phyloP scores from a whole-genome alignment of 2,888 invertebrate genomes.

The Nasonovia ribisnigri region DNA sequence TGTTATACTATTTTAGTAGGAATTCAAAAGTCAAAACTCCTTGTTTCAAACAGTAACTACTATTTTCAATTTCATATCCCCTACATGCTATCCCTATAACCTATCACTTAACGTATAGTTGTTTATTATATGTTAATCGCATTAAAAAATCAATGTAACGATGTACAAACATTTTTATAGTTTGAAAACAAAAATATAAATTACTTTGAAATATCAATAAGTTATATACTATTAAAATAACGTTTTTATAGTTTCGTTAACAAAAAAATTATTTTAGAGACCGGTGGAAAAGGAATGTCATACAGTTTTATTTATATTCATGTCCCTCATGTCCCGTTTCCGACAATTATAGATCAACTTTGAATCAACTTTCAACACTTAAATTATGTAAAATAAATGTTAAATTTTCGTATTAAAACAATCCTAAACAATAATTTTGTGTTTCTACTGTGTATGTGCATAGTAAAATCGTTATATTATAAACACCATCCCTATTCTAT shows the following conservation, averaged over 20 bases:
- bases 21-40: not conserved
- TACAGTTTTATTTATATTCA: not conserved
- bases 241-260: not conserved
- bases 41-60: not conserved
- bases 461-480: not conserved
- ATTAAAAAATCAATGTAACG: not conserved
- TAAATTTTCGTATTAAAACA: not conserved
- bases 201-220: not conserved
- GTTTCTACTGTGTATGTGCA: not conserved
- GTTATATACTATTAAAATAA: not conserved
- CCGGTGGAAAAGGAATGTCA: not conserved
- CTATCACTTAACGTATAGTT: not conserved
- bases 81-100: not conserved
- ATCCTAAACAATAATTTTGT: not conserved
- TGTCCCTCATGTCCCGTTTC: not conserved
- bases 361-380: too few species aligned
- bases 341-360: not conserved
- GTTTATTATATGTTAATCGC: not conserved
- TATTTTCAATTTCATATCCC: not conserved
- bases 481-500: slow-evolving; percentile 47
- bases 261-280: not conserved
- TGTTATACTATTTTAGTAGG: not conserved
- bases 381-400: not conserved
- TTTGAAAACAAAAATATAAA: not conserved
- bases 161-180: not conserved